phyloP scores from a whole-genome alignment of 2,888 invertebrate species.

The Coelopa pilipes region DNA sequence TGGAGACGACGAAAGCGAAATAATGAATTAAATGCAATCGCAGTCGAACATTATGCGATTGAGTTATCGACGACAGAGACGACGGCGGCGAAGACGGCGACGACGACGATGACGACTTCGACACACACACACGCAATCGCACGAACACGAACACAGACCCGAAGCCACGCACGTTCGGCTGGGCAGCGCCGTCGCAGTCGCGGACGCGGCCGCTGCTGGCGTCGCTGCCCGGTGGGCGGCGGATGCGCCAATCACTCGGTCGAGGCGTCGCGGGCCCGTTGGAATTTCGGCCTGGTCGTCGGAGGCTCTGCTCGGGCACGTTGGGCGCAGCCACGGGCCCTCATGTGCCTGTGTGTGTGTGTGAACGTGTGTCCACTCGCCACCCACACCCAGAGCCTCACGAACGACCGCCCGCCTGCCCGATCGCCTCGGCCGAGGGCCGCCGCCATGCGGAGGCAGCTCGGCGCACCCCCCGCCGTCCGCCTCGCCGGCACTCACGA shows the following conservation, averaged over 20 bases:
- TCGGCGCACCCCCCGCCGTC: not conserved
- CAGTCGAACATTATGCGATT: not conserved
- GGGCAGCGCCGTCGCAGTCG: constrained; percentile 2
- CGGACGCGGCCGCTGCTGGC: not conserved
- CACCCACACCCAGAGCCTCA: no score
- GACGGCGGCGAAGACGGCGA: no score
- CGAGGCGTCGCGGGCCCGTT: no score
- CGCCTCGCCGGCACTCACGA: no score
- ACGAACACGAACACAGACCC: not conserved
- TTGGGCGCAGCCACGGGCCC: no score
- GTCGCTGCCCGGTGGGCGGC: not conserved
- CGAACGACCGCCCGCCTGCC: no score
- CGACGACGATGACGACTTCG: not conserved
- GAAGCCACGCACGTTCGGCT: not conserved
- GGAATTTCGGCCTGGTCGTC: no score
- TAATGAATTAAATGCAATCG: constrained; percentile 26
- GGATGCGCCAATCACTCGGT: not conserved
- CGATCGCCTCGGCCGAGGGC: not conserved
- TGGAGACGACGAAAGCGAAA: constrained; percentile 5
- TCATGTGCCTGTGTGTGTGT: no score
- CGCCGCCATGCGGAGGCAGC: not conserved
- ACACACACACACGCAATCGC: not conserved
- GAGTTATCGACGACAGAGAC: not conserved
- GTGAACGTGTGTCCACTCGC: no score
- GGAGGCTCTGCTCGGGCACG: no score